Percentiles rank a stretch among this genome's conserved stretches.
Conservation (phyloP, 2,113 vertebrate genomes). For the Micronisus gabar region DNA sequence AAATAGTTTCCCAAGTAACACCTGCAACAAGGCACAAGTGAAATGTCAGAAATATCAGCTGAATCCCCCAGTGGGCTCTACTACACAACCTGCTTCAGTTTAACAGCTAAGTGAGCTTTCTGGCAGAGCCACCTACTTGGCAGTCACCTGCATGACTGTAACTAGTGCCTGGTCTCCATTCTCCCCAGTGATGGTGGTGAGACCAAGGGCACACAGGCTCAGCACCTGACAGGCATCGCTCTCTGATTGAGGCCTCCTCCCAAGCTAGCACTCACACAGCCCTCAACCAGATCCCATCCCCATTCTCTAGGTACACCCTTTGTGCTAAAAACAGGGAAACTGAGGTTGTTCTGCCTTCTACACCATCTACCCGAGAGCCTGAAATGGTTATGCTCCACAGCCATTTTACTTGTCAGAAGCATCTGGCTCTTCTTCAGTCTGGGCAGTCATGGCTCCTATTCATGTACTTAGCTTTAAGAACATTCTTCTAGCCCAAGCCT, state of each 20-base stretch:
- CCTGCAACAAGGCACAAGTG: neutral
- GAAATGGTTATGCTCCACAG: neutral
- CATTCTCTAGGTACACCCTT: neutral
- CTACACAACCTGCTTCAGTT: neutral
- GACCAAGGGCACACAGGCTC: neutral
- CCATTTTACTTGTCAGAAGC: neutral
- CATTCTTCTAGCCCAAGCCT: neutral
- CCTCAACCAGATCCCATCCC: neutral
- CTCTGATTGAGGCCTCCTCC: neutral
- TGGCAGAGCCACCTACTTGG: neutral
- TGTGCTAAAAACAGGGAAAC: no score
- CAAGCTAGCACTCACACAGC: no score
- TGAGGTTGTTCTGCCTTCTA: neutral
- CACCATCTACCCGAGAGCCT: neutral
- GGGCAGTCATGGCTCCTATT: no score
- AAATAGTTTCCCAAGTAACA: neutral
- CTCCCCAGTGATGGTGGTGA: neutral
- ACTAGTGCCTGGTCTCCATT: no score
- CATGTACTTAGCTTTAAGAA: neutral
- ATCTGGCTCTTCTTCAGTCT: neutral
- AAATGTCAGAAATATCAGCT: neutral
- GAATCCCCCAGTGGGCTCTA: neutral
- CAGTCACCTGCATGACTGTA: neutral
- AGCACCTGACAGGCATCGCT: accelerated
- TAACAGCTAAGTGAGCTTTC: neutral